Evolutionary conservation across 2,797 vertebrate species (phyloP), one percentile per base, ranked within the genome.

Genomic region (Pitangus sulphuratus): DNA sequence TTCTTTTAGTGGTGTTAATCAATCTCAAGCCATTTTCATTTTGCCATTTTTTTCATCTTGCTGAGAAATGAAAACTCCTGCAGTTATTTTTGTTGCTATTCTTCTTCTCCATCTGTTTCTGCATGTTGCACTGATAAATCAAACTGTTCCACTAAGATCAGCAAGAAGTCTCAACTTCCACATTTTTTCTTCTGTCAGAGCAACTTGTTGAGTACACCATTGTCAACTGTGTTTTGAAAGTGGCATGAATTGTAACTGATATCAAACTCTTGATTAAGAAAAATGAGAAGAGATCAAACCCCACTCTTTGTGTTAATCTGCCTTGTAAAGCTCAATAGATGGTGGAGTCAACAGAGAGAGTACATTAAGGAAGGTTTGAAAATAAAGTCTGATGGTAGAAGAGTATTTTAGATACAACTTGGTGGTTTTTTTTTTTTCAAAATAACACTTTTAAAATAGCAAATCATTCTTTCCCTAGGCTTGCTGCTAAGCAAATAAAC

Each of bases 401-500:
- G 51, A 70, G 6, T 80, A 50, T 78, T 78, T 91, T 84, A 66
- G 57, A 21, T 30, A 75, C 6, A 64, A 62, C 16, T 48, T 53
- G 37, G 8, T 37, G n/a, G n/a, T 69, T 37, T 3, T 65, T 35
- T 58, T 65, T 35, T 58, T 90, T 90, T 88, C 62, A 42, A 92
- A 83, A 37, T 21, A 35, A 35, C 3, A 4, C 28, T 80, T 89
- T 86, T 69, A 72, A 89, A 92, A 78, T 50, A 91, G 30, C 9
- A 79, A 14, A 37, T 47, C 17, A 62, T 19, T 84, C 19, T 69
- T 84, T 90, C 48, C 35, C 28, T 48, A 44, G 47, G 68, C 58
- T 81, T 75, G 26, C 58, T 86, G 57, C 77, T 87, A 68, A 96
- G 79, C 72, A 82, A 89, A 93, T 92, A 50, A 88, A 48, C 42